Evolutionary conservation across 2,113 vertebrate species (phyloP).

Genomic region (Odontophorus gujanensis): DNA sequence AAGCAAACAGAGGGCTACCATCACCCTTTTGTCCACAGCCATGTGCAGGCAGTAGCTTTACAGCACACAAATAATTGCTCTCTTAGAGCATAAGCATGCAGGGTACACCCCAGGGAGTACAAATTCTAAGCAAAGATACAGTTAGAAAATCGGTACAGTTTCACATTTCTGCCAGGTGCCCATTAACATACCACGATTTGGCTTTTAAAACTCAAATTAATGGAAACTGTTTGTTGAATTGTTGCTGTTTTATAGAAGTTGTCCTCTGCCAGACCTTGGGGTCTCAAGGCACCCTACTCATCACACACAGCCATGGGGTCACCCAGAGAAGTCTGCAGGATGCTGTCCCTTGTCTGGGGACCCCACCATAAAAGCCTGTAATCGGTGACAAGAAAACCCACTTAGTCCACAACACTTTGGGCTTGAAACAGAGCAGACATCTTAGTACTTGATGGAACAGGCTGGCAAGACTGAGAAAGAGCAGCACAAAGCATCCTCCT

Average conservation of each 20-base stretch:
- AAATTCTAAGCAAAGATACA: neutral
- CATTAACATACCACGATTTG: neutral
- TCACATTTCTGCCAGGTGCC: neutral
- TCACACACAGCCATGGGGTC: neutral
- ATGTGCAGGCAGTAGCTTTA: neutral
- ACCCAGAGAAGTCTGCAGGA: neutral
- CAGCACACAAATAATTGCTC: constrained; percentile 40
- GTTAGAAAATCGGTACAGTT: neutral
- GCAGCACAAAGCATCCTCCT: neutral
- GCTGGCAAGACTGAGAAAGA: neutral
- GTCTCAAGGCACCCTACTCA: neutral
- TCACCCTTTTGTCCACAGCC: neutral
- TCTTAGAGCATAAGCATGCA: neutral
- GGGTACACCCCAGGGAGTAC: neutral
- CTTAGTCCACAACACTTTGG: neutral
- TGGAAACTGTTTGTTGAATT: neutral
- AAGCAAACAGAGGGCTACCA: constrained; percentile 33
- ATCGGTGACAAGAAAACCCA: neutral
- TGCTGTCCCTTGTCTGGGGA: neutral
- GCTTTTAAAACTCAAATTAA: neutral
- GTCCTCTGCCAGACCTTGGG: neutral
- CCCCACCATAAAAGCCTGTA: neutral
- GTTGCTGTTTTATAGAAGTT: neutral
- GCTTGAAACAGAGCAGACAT: neutral
- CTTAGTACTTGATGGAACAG: neutral